These are phyloP conservation scores for Cyanoliseus patagonus DNA, from an alignment of 2,113 vertebrate species.

Conservation along the genomic window DNA sequence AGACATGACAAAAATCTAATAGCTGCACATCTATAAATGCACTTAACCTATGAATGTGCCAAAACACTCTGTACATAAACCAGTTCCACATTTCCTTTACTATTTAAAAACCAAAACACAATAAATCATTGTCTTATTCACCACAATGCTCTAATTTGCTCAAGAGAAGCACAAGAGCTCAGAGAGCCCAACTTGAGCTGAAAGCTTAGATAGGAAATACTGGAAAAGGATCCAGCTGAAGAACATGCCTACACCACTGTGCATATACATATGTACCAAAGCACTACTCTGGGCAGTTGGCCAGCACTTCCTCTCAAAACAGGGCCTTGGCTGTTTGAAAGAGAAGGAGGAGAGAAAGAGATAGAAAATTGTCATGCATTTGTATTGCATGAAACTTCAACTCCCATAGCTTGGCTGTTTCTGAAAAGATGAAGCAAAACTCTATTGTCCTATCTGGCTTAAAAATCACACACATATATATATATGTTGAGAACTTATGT, in stretches of 20 bases:
- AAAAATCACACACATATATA: background rate
- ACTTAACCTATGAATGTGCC: background rate
- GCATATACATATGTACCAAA: background rate
- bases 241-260: background rate
- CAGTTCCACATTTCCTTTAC: background rate
- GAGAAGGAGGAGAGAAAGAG: background rate
- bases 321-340: background rate
- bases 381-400: background rate
- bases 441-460: background rate
- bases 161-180: background rate
- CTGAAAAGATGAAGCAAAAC: background rate
- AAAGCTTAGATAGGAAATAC: background rate
- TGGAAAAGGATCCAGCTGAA: background rate
- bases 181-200: background rate
- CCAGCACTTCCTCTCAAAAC: background rate
- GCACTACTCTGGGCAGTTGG: background rate
- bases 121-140: background rate
- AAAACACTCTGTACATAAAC: background rate
- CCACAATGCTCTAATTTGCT: background rate
- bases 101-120: background rate
- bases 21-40: background rate
- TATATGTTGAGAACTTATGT: background rate
- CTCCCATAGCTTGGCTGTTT: background rate
- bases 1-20: background rate
- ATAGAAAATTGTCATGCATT: background rate